Percentiles rank a stretch among this genome's conserved stretches.
phyloP scores from a whole-genome alignment of 1,140 invertebrate species.

The Cydia pomonella region DNA sequence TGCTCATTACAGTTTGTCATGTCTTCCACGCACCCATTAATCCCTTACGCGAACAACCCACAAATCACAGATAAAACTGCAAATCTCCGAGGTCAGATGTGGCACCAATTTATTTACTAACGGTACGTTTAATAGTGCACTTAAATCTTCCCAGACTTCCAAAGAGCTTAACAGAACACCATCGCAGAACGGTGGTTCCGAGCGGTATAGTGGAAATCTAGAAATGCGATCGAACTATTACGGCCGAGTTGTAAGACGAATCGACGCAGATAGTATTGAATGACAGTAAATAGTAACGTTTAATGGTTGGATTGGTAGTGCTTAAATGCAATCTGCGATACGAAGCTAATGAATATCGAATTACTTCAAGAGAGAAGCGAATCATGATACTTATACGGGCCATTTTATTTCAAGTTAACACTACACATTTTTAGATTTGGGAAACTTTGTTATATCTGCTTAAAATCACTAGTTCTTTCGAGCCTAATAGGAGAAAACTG shows the following conservation, averaged over 20 bases:
- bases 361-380: background rate
- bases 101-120: slow-evolving; percentile 27
- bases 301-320: slow-evolving; percentile 2
- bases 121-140: slow-evolving; percentile 24
- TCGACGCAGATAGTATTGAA: slow-evolving; percentile 35
- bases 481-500: too few species aligned
- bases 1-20: background rate
- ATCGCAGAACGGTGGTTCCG: slow-evolving; percentile 29
- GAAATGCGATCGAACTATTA: slow-evolving; percentile 37
- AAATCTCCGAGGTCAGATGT: slow-evolving; percentile 2
- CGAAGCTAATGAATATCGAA: background rate
- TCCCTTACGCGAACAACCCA: background rate
- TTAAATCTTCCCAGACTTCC: slow-evolving; percentile 16
- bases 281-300: slow-evolving; percentile 15
- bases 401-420: too few species aligned
- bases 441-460: too few species aligned
- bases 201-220: slow-evolving; percentile 38
- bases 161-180: slow-evolving; percentile 35
- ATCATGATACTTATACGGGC: too few species aligned
- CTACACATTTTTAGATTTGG: too few species aligned
- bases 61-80: slow-evolving; percentile 19
- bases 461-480: too few species aligned
- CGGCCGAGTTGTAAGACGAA: slow-evolving; percentile 32
- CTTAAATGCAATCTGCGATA: background rate
- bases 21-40: background rate